A percentile compares a stretch with the other conserved stretches of the same genome.
phyloP scores from a whole-genome alignment of 2,113 vertebrate species.

The Nannospalax galili region DNA sequence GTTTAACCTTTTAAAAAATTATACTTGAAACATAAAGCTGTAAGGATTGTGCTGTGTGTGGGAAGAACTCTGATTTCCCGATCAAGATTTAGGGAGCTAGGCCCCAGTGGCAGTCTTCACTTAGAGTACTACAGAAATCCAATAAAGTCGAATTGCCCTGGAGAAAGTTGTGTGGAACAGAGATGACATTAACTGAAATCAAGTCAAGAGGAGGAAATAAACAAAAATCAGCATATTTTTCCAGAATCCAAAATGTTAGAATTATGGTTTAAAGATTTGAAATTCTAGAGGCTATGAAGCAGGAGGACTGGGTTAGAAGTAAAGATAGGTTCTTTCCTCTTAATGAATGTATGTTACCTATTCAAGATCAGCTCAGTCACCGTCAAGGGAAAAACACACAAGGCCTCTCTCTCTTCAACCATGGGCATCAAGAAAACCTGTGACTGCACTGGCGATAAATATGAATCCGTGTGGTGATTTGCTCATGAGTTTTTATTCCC shows the following conservation, averaged over 20 bases:
- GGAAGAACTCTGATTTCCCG: background rate
- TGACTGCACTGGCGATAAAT: background rate
- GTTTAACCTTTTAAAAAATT: no score
- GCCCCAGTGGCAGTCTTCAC: background rate
- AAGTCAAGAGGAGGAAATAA: no score
- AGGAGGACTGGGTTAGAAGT: background rate
- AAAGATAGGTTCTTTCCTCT: background rate
- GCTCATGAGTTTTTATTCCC: background rate
- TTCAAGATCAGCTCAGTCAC: background rate
- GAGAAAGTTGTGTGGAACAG: background rate
- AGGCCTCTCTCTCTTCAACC: background rate
- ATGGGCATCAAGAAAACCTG: background rate
- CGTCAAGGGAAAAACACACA: background rate
- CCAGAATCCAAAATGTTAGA: background rate
- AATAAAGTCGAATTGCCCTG: background rate
- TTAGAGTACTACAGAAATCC: rapidly evolving
- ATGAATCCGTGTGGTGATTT: background rate
- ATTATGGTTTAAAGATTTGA: background rate
- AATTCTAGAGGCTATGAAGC: background rate
- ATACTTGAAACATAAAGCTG: background rate
- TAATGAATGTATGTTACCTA: background rate
- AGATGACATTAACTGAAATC: no score
- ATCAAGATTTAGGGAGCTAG: background rate
- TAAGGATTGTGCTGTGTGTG: background rate
- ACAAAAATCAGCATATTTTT: no score